phyloP scores from a whole-genome alignment of 2,113 vertebrate genomes.

The Phalacrocorax carbo region DNA sequence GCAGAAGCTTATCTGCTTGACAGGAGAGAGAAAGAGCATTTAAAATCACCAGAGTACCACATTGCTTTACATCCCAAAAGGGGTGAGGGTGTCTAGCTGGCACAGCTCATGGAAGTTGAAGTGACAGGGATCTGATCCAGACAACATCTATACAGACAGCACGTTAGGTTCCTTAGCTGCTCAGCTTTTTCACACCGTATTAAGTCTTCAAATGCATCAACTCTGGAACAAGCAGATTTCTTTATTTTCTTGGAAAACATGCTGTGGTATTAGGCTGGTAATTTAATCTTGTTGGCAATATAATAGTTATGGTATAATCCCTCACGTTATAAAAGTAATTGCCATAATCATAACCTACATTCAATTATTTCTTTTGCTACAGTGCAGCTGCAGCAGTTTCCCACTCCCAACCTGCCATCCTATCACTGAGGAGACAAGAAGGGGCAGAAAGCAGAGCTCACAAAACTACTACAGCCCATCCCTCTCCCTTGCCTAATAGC shows the following conservation, averaged over 20 bases:
- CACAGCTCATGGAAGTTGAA: not conserved
- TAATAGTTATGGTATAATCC: not conserved
- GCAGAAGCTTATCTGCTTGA: not conserved
- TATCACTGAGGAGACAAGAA: not conserved
- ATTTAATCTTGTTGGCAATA: conserved; percentile 10
- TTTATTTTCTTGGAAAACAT: conserved; percentile 13
- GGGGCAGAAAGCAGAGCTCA: not conserved
- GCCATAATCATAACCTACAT: not conserved
- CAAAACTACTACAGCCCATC: conserved; percentile 25
- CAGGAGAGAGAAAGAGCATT: not conserved
- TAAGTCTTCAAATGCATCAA: not conserved
- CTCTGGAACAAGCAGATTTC: not conserved
- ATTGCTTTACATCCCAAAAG: not conserved
- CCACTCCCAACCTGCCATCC: not conserved
- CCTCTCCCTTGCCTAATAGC: conserved; percentile 59
- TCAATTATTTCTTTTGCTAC: not conserved
- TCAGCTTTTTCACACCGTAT: not conserved
- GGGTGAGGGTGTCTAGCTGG: not conserved
- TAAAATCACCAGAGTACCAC: not conserved
- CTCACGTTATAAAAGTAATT: not conserved
- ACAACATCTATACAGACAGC: not conserved
- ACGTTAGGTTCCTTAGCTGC: not conserved
- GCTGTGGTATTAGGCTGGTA: not conserved
- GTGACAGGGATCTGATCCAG: not conserved
- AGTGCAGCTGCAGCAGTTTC: conserved; percentile 10